Conservation (phyloP, 2,113 vertebrate species). For the Melanerpes formicivorus region DNA sequence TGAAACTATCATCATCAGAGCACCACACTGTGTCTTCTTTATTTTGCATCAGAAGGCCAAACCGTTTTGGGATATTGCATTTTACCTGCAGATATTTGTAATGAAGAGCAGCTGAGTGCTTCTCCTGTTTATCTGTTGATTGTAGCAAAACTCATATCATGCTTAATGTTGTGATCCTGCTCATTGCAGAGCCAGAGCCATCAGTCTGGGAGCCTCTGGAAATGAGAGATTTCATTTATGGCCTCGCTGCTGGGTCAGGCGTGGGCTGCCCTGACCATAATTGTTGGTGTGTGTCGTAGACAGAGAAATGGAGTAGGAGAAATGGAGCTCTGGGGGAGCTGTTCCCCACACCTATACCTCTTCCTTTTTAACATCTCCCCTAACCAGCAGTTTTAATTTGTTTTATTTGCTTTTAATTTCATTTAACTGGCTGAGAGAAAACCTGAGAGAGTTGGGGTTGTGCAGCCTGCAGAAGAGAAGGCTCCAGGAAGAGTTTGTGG, state of each 20-base stretch:
- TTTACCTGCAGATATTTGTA: neutral
- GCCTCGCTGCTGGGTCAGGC: neutral
- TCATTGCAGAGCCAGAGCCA: neutral
- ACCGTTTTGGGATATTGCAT: neutral
- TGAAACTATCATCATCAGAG: neutral
- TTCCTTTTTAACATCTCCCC: neutral
- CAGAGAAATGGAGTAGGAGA: neutral
- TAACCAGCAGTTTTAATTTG: neutral
- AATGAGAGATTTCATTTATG: neutral
- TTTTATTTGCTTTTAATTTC: neutral
- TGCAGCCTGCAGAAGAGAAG: too few species aligned
- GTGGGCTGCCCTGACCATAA: neutral
- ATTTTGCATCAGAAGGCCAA: neutral
- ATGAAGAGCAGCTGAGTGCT: neutral
- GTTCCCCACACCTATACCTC: rapidly evolving
- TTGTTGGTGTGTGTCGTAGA: neutral
- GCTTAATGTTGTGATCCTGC: neutral
- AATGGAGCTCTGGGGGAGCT: neutral
- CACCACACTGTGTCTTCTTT: neutral
- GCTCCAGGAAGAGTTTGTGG: too few species aligned
- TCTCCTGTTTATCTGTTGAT: neutral
- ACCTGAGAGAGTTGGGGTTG: too few species aligned
- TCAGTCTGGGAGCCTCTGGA: neutral
- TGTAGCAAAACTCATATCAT: neutral
- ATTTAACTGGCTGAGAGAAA: neutral